Evolutionary conservation across 2,797 vertebrate genomes (phyloP).

Genomic region (Squalus acanthias): DNA sequence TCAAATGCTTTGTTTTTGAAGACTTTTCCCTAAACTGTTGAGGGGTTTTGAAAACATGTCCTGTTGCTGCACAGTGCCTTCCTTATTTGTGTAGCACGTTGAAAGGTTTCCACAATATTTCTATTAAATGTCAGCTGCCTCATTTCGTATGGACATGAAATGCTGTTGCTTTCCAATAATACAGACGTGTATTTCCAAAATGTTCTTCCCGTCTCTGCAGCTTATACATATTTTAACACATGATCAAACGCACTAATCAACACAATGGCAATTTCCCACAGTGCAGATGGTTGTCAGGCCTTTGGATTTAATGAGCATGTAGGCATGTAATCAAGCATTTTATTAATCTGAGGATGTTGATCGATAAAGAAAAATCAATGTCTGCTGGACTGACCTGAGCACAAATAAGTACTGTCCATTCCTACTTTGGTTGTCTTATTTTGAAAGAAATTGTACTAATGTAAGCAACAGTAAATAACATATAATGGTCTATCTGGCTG

Average conservation of each 20-base stretch:
- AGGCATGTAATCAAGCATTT: conserved; percentile 35
- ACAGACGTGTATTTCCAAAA: not conserved
- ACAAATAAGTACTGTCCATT: not conserved
- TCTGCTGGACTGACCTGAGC: not conserved
- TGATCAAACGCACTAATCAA: conserved; percentile 23
- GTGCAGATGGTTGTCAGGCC: conserved; percentile 31
- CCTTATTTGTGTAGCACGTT: not conserved
- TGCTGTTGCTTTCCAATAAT: not conserved
- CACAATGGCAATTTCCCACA: not conserved
- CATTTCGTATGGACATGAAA: not conserved
- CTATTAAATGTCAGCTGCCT: not conserved
- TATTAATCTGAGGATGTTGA: not conserved
- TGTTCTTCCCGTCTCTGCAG: not conserved
- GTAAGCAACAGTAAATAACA: not conserved
- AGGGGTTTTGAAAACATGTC: not conserved
- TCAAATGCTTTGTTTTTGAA: not conserved
- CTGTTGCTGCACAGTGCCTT: not conserved
- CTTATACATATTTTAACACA: not conserved
- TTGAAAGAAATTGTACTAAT: not conserved
- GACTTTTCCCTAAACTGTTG: not conserved
- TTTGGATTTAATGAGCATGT: not conserved
- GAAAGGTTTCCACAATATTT: not conserved
- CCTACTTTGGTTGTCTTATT: not conserved
- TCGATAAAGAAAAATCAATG: not conserved
- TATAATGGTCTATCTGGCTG: not conserved